Evolutionary conservation across 2,113 vertebrate species (phyloP), one percentile per base, ranked within the genome.

Genomic region (Corythoichthys haematopterus): DNA sequence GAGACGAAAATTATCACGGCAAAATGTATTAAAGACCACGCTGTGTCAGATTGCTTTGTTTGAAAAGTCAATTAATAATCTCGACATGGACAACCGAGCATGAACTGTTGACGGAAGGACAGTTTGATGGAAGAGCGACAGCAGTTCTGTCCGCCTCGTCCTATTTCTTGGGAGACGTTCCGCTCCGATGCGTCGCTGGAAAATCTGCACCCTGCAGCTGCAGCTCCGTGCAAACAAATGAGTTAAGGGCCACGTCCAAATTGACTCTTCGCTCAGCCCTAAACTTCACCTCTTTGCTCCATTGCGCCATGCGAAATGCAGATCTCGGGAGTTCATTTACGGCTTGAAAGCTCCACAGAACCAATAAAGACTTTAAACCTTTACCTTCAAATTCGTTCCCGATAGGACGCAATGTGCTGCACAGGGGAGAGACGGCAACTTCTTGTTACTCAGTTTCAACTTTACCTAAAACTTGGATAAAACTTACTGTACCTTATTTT

Each of bases 131-230:
- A 68, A 62, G 63, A 47, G 70, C 72, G 65, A 63, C 53, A 57
- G 56, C 50, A 65, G 35, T 64, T 74, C 67, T 62, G 65, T 71
- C 64, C 68, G 64, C 70, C 71, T 61, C 79, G 58, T 80, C 73
- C 70, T 67, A 79, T 75, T 74, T 75, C 76, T 82, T 72, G 3
- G 71, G 16, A 80, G 69, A 67, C 15, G 86, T 87, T 89, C 86
- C 77, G 83, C 86, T 87, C 84, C 15, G 76, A 72, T 86, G 84
- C 65, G 65, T 86, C 80, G 62, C 75, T 74, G 71, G 80, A 78
- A 88, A 89, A 89, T 85, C 86, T 82, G 71, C 77, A 87, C 78
- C 79, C 75, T 83, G 77, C 86, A 82, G 84, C 81, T 77, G 46
- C 51, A 53, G 52, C 80, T 80, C 66, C 65, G 70, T 59, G 69